A percentile compares a stretch with the other conserved stretches of the same genome.
These are phyloP conservation scores for Crotophaga sulcirostris DNA, from an alignment of 2,113 vertebrate species.

Conservation along the genomic window DNA sequence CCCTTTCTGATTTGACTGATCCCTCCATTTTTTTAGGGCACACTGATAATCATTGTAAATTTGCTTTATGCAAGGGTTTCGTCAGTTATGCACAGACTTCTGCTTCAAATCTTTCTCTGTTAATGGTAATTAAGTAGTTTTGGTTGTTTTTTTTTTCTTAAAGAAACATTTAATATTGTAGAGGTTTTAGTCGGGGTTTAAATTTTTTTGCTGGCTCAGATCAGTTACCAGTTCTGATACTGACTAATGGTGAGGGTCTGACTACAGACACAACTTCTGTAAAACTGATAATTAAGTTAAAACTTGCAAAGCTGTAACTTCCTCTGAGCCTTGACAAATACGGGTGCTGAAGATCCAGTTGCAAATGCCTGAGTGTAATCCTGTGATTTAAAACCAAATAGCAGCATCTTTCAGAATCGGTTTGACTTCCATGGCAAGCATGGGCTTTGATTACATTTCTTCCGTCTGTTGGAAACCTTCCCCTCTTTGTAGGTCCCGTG, in stretches of 20 bases:
- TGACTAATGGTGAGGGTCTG: not conserved
- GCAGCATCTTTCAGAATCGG: not conserved
- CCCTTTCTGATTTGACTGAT: not conserved
- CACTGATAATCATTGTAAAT: slow-evolving; percentile 7
- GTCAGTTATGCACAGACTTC: slow-evolving; percentile 5
- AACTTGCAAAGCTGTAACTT: slow-evolving; percentile 35
- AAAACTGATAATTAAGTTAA: not conserved
- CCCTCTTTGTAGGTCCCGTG: not conserved
- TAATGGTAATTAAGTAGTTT: slow-evolving; percentile 22
- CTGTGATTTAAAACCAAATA: slow-evolving; percentile 10
- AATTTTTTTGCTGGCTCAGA: not conserved
- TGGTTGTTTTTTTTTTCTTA: not conserved
- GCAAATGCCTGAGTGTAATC: slow-evolving; percentile 20
- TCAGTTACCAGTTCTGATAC: slow-evolving; percentile 2
- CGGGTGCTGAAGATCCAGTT: slow-evolving; percentile 39
- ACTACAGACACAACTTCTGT: slow-evolving; percentile 25
- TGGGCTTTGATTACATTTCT: not conserved
- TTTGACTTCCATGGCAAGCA: not conserved
- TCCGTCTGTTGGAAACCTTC: not conserved
- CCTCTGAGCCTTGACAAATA: slow-evolving; percentile 42
- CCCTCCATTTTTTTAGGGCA: not conserved
- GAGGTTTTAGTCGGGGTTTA: not conserved
- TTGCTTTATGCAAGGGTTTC: slow-evolving; percentile 23
- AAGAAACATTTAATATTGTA: slow-evolving; percentile 29
- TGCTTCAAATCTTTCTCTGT: not conserved